Evolutionary conservation across 1,140 invertebrate genomes (phyloP), one percentile per base, ranked within the genome.

Genomic region (Potamilus streckersoni): DNA sequence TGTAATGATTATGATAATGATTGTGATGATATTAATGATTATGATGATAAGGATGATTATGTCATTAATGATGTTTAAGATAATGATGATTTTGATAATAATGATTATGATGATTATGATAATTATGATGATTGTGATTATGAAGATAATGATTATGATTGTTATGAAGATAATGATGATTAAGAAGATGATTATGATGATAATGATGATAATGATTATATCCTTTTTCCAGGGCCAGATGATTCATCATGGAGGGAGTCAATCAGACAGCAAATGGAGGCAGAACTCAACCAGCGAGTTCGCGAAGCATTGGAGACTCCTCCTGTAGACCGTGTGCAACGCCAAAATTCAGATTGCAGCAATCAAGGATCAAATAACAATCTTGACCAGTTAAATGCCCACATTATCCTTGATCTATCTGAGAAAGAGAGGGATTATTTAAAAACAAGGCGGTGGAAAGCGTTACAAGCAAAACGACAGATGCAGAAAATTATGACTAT

Each of bases 281-380:
- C 81, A 19, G 87, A 89, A 63, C 73, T 89, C 19, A 81, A 83
- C 56, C 74, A 80, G 73, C 66, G 87, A 59, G 88, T 89, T 6
- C 74, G 87, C 13, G 88, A 88, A 58, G 87, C 87, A 0, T 74
- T 89, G 68, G 85, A 89, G 61, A 89, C 88, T n/a, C 88, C 88
- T 11, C 87, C 88, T 5, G 77, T 85, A 14, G 87, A 87, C 62
- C 67, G 81, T 16, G 78, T 80, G 8, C 79, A 83, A 66, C 66
- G 77, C 23, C 71, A 79, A 27, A 77, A 76, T 17, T 38, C 63
- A 27, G 64, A 70, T 6, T 60, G 73, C 13, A 65, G 73, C 23
- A 76, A 79, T 55, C 74, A 76, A 59, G 68, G 61, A 67, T 74
- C 78, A 68, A 71, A 71, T 31, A 68, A 66, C 64, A 67, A 77